Evolutionary conservation across 2,888 invertebrate genomes (phyloP), one percentile per base, ranked within the genome.

Genomic region (Monochamus alternatus): DNA sequence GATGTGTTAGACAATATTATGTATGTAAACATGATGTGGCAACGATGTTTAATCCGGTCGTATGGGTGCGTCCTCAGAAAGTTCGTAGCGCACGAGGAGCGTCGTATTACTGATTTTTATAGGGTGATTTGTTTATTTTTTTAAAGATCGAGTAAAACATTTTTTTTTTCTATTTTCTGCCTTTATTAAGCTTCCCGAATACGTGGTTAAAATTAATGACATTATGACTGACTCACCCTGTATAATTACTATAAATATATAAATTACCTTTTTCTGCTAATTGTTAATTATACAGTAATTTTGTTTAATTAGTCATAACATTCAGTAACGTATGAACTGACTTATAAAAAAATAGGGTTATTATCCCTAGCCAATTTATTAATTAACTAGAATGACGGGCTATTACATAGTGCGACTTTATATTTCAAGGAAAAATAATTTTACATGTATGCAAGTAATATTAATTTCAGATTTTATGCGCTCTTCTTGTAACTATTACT

Each of bases 391-490:
- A 60, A 22, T 32, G 69, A 69, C 9, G 31, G 32, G 47, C 12
- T 9, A 60, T 69, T 69, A 69, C 60, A 68, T 58, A 52, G 32
- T 55, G 67, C 55, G 44, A 5, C 43, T 68, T 22, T 22, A 60
- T 65, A 71, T 71, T 71, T 73, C 78, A 78, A 78, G 78, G 78
- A 66, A 55, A 78, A 55, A 58, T 14, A 59, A 44, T 59, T 58
- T 58, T 12, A 12, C 9, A 22, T 8, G 9, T 58, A 22, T 14
- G 58, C 58, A 58, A 22, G 14, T 58, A 14, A 58, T 52, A 14
- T 52, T n/a, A 14, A 14, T 52, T n/a, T 22, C 22, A 58, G 8
- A 59, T 59, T 59, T 10, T 59, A 22, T 31, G 5, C 5, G 62
- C 4, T 63, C 32, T 14, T 63, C 9, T 52, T 52, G 38, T 71